Conservation (phyloP, 1,140 invertebrate genomes). For the Marisa cornuarietis region DNA sequence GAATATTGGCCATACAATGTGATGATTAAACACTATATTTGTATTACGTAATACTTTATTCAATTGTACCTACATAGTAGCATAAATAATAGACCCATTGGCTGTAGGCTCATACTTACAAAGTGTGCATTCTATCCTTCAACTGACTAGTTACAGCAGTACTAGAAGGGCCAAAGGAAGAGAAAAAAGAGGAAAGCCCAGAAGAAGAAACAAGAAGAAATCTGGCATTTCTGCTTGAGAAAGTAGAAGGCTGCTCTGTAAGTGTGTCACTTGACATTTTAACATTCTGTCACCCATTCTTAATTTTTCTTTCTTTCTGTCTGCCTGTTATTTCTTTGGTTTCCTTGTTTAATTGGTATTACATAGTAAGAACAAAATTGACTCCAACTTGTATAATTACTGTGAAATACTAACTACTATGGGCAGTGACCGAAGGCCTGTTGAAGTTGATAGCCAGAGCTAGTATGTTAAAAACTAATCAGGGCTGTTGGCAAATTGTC, state of each 20-base stretch:
- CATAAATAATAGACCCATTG: too few species aligned
- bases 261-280: slow-evolving; percentile 40
- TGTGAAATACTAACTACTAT: too few species aligned
- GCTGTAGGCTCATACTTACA: not conserved
- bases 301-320: not conserved
- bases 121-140: not conserved
- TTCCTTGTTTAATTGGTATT: not conserved
- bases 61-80: too few species aligned
- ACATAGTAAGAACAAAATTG: not conserved
- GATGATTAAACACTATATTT: not conserved
- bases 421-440: too few species aligned
- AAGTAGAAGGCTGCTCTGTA: slow-evolving; percentile 87
- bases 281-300: not conserved
- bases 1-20: not conserved
- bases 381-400: too few species aligned
- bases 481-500: not conserved
- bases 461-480: too few species aligned
- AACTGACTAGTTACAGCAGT: slow-evolving; percentile 37
- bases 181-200: slow-evolving; percentile 64
- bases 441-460: too few species aligned
- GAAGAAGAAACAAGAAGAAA: slow-evolving; percentile 71
- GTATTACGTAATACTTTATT: not conserved
- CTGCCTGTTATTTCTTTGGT: not conserved
- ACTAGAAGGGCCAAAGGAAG: slow-evolving; percentile 69
- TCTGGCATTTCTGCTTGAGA: slow-evolving; percentile 83